Base-by-base conservation (phyloP, 37 sponge, comb jelly and placozoan species). In the Mnemiopsis leidyi region DNA sequence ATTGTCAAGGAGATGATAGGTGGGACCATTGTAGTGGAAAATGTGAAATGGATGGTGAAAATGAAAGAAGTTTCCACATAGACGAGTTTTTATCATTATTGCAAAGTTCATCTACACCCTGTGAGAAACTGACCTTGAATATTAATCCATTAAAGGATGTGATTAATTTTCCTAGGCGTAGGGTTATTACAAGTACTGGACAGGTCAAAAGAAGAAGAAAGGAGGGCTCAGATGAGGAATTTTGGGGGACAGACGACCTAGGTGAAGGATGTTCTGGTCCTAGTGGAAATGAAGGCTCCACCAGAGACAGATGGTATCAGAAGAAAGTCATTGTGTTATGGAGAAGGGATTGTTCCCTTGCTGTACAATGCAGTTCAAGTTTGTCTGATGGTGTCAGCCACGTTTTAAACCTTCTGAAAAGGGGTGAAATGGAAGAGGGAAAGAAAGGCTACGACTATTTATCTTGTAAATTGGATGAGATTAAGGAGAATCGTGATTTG, bases 261-360 rank as follows among this genome's bases (percentile, higher is more conserved):
- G 73, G 73, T 26, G 73, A 25, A 69, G 73, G 73, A n/a, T 69
- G 73, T 18, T 69, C 73, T 69, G 73, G 73, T 18, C 73, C 73
- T n/a, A 69, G 29, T 69, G 73, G 73, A 26, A 25, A 69, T 18
- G 73, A 69, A 21, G 29, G 73, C 2, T 21, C 73, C 2, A 69
- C 73, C 21, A 21, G 73, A 3, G 29, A 69, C 7, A 21, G 73
- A 18, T 69, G 73, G 73, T 69, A 69, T 69, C 73, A 69, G 29
- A 69, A 69, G n/a, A 25, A 69, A 26, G 73, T 69, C n/a, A 16
- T 69, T 5, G 2, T 69, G 24, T 3, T 69, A 2, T 69, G 73
- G 73, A 69, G 73, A 69, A 25, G 2, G 2, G 73, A 69, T 18
- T 26, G 29, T 26, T 69, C 73, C 3, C 29, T 69, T 18, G 29